Evolutionary conservation across 2,797 vertebrate genomes (phyloP).

Genomic region (Hipposideros larvatus): DNA sequence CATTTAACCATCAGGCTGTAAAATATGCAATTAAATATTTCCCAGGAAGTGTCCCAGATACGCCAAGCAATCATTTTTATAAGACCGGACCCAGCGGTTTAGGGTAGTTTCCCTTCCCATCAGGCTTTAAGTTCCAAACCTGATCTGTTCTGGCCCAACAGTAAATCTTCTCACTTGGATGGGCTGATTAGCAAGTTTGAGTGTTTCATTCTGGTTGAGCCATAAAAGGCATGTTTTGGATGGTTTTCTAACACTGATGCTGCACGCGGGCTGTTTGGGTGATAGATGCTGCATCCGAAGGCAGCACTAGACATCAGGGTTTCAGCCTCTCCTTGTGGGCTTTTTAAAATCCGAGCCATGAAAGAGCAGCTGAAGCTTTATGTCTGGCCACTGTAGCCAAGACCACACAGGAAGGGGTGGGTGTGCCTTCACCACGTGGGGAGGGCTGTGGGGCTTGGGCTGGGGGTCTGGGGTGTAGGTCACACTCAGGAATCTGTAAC

Average conservation of each 20-base stretch:
- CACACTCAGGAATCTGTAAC: constrained; percentile 58
- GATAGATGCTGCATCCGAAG: constrained; percentile 83
- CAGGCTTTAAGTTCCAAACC: not conserved
- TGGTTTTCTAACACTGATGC: constrained; percentile 65
- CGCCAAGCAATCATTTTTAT: not conserved
- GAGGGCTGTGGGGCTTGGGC: constrained; percentile 73
- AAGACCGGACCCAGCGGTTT: not conserved
- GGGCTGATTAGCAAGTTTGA: not conserved
- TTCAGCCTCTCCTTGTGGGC: constrained; percentile 86
- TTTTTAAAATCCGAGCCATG: constrained; percentile 86
- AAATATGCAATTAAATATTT: not conserved
- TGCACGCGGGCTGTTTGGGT: constrained; percentile 80
- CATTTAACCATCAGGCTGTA: not conserved
- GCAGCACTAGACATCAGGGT: constrained; percentile 84
- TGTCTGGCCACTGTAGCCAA: constrained; percentile 79
- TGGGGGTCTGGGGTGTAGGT: fast-evolving
- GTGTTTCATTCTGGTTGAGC: not conserved
- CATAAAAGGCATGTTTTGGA: not conserved
- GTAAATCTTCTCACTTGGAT: not conserved
- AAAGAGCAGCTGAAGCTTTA: constrained; percentile 87
- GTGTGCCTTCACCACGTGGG: constrained; percentile 78
- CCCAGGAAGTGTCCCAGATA: not conserved
- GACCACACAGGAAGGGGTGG: constrained; percentile 78
- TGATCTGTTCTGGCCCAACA: not conserved
- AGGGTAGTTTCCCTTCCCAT: not conserved